Evolutionary conservation across 2,113 vertebrate genomes (phyloP), one percentile per base, ranked within the genome.

Genomic region (Regulus satrapa): DNA sequence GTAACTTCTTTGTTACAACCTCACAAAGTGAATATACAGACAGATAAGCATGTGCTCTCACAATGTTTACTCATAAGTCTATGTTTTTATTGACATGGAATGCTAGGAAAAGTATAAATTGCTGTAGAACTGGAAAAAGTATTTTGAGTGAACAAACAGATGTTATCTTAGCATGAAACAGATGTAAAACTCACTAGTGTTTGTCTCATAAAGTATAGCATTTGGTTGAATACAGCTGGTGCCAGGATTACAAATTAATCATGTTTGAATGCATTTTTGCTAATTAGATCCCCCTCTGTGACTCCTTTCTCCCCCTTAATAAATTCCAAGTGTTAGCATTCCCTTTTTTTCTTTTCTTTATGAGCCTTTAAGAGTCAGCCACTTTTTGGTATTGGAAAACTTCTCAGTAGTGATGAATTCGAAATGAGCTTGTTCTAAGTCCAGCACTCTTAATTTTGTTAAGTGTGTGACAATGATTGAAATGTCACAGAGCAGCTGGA

Each of bases 191-290:
- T 97, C 94, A 94, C 96, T 92, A 90, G 95, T 97, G 96, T 97
- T 98, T 98, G 96, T 97, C 96, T 98, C 97, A 91, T 98, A 97
- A 98, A 98, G 94, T 96, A 96, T 76, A 97, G 97, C 97, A 97
- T 98, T 98, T 97, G 97, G 95, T 94, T 97, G 97, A 93, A 85
- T 97, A 96, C 98, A 98, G 97, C 98, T 98, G 98, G 97, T 97
- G 91, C 96, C 94, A 95, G 78, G 95, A 97, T 98, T 97, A 92
- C 97, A 97, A 96, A 98, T 98, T 98, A 97, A 97, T 98, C 98
- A 98, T 84, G 97, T 98, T 97, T 97, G 96, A 98, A 97, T 98
- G 98, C 97, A 95, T 97, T 97, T 97, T 97, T 94, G 95, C 97
- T 97, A 97, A 98, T 98, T 97, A 96, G 97, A 95, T 94, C 81